Conservation (phyloP, 2,113 vertebrate genomes). For the Labrus mixtus region DNA sequence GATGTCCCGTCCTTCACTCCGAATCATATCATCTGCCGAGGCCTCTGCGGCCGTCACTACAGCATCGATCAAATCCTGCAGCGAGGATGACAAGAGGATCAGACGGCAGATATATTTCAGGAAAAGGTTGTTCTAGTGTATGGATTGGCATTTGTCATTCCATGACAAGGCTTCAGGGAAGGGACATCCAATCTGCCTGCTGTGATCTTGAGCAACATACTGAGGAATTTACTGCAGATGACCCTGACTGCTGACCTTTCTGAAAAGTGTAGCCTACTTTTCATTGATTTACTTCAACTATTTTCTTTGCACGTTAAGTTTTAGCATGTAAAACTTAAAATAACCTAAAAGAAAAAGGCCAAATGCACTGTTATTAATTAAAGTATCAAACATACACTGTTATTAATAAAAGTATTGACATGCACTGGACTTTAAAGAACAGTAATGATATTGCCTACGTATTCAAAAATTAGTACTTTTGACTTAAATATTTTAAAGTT, state of each 20-base stretch:
- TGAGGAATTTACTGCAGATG: not conserved
- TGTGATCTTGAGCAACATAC: slow-evolving; percentile 16
- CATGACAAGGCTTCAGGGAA: slow-evolving; percentile 37
- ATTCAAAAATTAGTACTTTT: too few relatives aligned
- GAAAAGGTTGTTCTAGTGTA: slow-evolving; percentile 33
- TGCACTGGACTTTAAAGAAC: too few relatives aligned
- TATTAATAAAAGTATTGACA: too few relatives aligned
- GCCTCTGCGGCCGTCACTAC: slow-evolving; percentile 88
- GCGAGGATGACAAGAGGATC: slow-evolving; percentile 8
- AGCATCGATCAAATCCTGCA: slow-evolving; percentile 89
- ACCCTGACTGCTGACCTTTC: not conserved
- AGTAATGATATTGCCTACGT: too few relatives aligned
- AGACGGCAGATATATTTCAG: slow-evolving; percentile 35
- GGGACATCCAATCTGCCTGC: slow-evolving; percentile 18
- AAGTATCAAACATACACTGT: too few relatives aligned
- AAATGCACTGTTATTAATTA: too few relatives aligned
- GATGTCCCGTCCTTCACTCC: slow-evolving; percentile 88
- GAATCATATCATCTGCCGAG: slow-evolving; percentile 88
- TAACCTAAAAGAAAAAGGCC: too few relatives aligned
- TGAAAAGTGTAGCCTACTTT: too few relatives aligned
- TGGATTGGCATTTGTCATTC: slow-evolving; percentile 39
- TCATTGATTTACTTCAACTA: too few relatives aligned
- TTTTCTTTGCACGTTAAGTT: too few relatives aligned
- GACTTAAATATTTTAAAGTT: too few relatives aligned
- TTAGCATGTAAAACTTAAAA: too few relatives aligned